phyloP scores from a whole-genome alignment of 2,888 invertebrate genomes.

The Ormyrus rosae region DNA sequence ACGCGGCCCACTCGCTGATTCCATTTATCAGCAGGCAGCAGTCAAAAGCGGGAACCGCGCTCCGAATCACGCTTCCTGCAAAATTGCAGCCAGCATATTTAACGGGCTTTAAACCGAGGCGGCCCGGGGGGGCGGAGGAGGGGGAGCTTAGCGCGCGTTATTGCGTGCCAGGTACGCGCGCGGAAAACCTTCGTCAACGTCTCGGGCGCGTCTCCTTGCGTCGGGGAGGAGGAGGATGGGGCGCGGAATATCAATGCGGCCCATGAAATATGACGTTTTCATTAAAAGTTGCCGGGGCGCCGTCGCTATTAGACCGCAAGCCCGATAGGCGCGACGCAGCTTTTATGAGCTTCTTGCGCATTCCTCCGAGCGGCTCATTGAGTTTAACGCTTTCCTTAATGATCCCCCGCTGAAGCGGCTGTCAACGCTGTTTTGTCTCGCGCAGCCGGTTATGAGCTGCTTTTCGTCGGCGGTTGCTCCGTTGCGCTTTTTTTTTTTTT shows the following conservation, averaged over 20 bases:
- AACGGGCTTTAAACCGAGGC: conserved; percentile 19
- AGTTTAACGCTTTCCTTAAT: conserved; percentile 65
- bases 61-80: neutral
- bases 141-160: conserved; percentile 21
- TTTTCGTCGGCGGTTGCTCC: no score
- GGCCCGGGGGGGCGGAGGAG: neutral
- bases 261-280: conserved; percentile 67
- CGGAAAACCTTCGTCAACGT: conserved; percentile 21
- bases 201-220: no score
- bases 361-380: conserved; percentile 57
- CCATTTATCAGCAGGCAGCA: no score
- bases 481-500: neutral
- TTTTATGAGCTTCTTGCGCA: conserved; percentile 9
- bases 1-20: no score
- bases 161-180: conserved; percentile 27
- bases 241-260: conserved; percentile 64
- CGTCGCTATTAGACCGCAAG: conserved; percentile 60
- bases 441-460: neutral
- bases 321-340: neutral
- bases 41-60: neutral
- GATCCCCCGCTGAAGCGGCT: conserved; percentile 50
- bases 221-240: neutral
- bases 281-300: conserved; percentile 65
- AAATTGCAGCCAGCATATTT: neutral
- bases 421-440: conserved; percentile 19